phyloP scores from a whole-genome alignment of 1,140 invertebrate genomes.

The Drosophila nigrodunni region DNA sequence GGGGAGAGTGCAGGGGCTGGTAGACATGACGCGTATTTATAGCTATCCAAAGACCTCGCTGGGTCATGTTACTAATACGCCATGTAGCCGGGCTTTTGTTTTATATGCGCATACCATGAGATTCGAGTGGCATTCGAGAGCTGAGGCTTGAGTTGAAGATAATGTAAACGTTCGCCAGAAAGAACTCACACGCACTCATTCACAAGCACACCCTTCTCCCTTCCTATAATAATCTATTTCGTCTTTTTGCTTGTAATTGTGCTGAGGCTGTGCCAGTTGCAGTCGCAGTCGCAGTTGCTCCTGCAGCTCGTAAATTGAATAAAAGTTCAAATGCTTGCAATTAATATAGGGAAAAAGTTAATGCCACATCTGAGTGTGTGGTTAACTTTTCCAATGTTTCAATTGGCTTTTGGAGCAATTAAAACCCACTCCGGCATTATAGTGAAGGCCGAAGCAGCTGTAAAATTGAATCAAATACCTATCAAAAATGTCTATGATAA shows the following conservation, averaged over 20 bases:
- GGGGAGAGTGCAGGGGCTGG: constrained; percentile 9
- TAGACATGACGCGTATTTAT: constrained; percentile 78
- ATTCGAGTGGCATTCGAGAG: constrained; percentile 46
- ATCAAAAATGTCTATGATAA: too few relatives aligned
- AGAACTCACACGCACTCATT: constrained; percentile 1
- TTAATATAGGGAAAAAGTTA: constrained; percentile 81
- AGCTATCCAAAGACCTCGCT: constrained; percentile 68
- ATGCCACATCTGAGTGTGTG: constrained; percentile 44
- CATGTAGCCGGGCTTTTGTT: constrained; percentile 69
- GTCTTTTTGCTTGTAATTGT: constrained; percentile 61
- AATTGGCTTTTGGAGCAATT: constrained; percentile 11
- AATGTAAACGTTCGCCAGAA: constrained; percentile 37
- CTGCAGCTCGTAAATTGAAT: constrained; percentile 77
- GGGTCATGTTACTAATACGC: constrained; percentile 75
- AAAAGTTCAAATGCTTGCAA: constrained; percentile 82
- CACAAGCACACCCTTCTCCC: background rate
- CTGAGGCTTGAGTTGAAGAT: constrained; percentile 53
- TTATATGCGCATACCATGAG: constrained; percentile 39
- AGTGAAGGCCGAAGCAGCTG: background rate
- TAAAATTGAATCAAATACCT: background rate
- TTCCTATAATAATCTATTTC: background rate
- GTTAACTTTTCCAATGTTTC: constrained; percentile 17
- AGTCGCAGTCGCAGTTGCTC: constrained; percentile 38
- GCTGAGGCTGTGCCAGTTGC: constrained; percentile 51
- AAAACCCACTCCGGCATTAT: constrained; percentile 39